phyloP scores from a whole-genome alignment of 2,797 vertebrate species.

The Hippocampus kuda region DNA sequence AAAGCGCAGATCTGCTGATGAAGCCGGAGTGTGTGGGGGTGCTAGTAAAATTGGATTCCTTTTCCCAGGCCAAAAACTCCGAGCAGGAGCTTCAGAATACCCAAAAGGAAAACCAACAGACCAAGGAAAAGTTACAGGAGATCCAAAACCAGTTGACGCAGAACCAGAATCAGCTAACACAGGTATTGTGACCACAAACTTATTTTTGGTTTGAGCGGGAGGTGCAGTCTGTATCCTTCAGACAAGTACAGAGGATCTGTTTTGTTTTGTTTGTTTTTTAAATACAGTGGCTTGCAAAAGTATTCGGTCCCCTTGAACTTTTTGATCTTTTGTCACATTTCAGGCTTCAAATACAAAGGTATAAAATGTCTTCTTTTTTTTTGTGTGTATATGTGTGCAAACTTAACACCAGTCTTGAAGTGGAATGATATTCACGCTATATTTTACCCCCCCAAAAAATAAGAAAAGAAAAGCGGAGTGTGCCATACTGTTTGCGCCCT shows the following conservation, averaged over 20 bases:
- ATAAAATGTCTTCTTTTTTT: no score
- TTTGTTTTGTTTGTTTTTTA: neutral
- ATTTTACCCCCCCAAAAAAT: no score
- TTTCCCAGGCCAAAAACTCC: slow-evolving; percentile 70
- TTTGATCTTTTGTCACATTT: no score
- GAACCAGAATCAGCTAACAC: slow-evolving; percentile 42
- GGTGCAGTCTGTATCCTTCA: neutral
- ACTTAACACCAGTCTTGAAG: no score
- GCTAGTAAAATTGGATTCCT: neutral
- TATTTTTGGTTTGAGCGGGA: neutral
- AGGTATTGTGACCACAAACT: slow-evolving; percentile 25
- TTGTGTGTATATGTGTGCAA: no score
- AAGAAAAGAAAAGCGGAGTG: no score
- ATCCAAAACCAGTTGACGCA: slow-evolving; percentile 49
- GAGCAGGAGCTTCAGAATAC: slow-evolving; percentile 44
- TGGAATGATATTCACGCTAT: no score
- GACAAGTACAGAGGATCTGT: neutral
- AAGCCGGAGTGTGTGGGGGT: neutral
- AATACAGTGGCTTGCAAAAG: no score
- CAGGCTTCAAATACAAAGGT: no score
- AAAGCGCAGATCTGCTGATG: no score
- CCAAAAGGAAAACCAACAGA: slow-evolving; percentile 54
- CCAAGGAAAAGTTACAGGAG: slow-evolving; percentile 52
- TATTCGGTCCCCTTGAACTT: no score
- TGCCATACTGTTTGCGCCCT: no score